Evolutionary conservation across 1,140 invertebrate species (phyloP), one percentile per base, ranked within the genome.

Genomic region (Musca domestica): DNA sequence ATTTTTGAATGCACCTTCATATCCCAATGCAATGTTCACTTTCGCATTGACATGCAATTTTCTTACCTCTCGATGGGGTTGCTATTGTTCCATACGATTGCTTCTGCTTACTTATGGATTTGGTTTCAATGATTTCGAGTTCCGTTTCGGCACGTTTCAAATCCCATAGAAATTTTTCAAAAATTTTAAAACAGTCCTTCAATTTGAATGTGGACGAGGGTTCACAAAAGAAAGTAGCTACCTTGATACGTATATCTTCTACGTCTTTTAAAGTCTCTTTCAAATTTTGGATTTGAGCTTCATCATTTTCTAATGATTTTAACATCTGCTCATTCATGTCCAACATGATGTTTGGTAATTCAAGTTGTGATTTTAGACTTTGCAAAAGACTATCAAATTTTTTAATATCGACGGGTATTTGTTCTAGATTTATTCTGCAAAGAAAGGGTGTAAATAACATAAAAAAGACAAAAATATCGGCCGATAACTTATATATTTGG

Each of bases 221-320:
- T 81, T 98, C 96, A 81, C 96, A 98, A 82, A 98, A 97, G 82
- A 97, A 98, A 56, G 95, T 92, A 0, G 95, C 89, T 3, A 99
- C 83, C 66, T 93, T 88, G 70, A 87, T 86, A 49, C 93, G 86
- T 34, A 93, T 88, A 7, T 84, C 84, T 72, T 96, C 93, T 10
- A 98, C 87, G 76, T 94, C 90, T 47, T 90, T 87, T 85, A 96
- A 89, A 68, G 91, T 90, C 54, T 88, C 85, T 76, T 95, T 90
- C 23, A 96, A 83, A 14, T 88, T 88, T 10, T 86, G 81, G 64
- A 96, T 87, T 82, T 95, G 92, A 73, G 88, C 86, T 74, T 91
- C 88, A 4, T 95, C 94, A 74, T 92, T 89, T 91, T 90, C 87
- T 20, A 98, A 83, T 83, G 98, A 97, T 64, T 92, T 88, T 23